Evolutionary conservation across 2,797 vertebrate species (phyloP).

Genomic region (Peromyscus nudipes): DNA sequence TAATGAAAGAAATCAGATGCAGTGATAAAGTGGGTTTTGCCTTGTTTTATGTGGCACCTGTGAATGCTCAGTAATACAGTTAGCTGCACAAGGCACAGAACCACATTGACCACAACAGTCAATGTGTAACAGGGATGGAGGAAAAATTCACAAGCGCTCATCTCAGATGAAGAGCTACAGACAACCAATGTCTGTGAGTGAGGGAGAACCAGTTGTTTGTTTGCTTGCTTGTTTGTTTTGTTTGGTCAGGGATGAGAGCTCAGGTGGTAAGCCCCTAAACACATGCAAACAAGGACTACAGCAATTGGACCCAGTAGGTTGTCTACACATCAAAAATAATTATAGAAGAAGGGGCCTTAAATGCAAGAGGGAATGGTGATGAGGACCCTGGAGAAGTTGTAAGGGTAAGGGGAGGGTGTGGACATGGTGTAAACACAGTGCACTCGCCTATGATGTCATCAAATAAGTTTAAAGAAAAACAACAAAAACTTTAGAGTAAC

Average conservation of each 20-base stretch:
- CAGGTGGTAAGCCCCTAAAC: background rate
- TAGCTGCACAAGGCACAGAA: background rate
- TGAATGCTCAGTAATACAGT: background rate
- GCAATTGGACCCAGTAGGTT: background rate
- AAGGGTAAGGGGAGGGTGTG: background rate
- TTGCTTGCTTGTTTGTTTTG: background rate
- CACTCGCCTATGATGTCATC: background rate
- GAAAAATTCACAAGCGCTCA: background rate
- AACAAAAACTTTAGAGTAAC: background rate
- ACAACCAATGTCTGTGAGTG: background rate
- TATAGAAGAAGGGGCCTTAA: background rate
- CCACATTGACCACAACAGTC: background rate
- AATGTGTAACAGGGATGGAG: background rate
- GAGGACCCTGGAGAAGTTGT: no score
- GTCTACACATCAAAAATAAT: background rate
- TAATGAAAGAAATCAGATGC: constrained; percentile 31
- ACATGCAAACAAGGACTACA: background rate
- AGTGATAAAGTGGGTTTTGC: background rate
- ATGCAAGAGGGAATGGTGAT: background rate
- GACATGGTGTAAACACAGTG: background rate
- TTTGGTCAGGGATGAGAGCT: background rate
- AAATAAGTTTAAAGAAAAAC: background rate
- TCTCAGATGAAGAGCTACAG: background rate
- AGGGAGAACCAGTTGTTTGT: background rate
- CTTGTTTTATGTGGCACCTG: background rate